A percentile compares a stretch with the other conserved stretches of the same genome.
Conservation (phyloP, 1,140 invertebrate species). For the Phocides pigmalion region DNA sequence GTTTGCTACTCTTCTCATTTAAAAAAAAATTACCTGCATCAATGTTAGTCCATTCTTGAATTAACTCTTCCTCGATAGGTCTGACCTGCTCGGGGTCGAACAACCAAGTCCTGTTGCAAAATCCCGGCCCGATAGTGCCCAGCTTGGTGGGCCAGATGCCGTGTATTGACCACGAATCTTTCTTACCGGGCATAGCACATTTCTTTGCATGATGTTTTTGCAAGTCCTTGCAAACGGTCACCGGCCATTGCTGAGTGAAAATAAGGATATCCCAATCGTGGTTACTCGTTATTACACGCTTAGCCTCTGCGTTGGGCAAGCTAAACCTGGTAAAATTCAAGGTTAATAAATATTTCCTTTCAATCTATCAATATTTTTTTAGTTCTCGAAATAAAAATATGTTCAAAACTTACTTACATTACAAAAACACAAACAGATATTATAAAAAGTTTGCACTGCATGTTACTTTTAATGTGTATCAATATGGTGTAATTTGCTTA, state of each 20-base stretch:
- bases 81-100: slow-evolving; percentile 86
- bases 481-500: no score
- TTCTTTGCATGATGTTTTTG: slow-evolving; percentile 85
- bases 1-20: no score
- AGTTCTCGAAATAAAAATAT: no score
- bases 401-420: no score
- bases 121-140: slow-evolving; percentile 87
- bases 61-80: slow-evolving; percentile 85
- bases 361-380: no score
- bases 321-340: no score
- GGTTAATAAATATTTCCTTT: no score
- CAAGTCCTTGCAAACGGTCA: slow-evolving; percentile 90
- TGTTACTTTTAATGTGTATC: no score
- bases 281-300: slow-evolving; percentile 23
- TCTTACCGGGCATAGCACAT: slow-evolving; percentile 86
- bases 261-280: slow-evolving; percentile 89
- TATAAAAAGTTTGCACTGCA: no score
- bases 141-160: slow-evolving; percentile 92
- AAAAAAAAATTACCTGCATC: slow-evolving; percentile 79
- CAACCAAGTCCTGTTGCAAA: slow-evolving; percentile 87
- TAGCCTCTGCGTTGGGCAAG: slow-evolving; percentile 33
- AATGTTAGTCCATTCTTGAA: slow-evolving; percentile 90
- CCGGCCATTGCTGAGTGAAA: slow-evolving; percentile 92
- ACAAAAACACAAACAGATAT: no score
- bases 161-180: slow-evolving; percentile 90